Evolutionary conservation across 2,888 invertebrate species (phyloP), one percentile per base, ranked within the genome.

Genomic region (Leptogaster cylindrica): DNA sequence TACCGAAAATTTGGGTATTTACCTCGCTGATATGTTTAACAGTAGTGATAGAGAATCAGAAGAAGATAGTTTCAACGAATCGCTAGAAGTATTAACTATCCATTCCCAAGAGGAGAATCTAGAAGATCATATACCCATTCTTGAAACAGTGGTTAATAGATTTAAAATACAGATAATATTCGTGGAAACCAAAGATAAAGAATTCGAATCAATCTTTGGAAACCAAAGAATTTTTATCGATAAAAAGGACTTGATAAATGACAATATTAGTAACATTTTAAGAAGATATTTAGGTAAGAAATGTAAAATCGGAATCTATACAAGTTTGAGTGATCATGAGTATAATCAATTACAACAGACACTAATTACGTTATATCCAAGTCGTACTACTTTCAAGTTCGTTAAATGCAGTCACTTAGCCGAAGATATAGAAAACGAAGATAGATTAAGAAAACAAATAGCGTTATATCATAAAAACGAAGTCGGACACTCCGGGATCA

Each of bases 101-200:
- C 46, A 63, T 44, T 63, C 63, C 27, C n/a, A 63, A 44, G 28
- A 28, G 2, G 44, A 63, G 14, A 44, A 63, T 12, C 28, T 63
- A 1, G 46, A 63, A 10, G 44, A 65, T 16, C 65, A 65, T 27
- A 65, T 52, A 33, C 65, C 51, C 6, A 39, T 65, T 1, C 25
- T 65, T 2, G 52, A 65, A 1, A 65, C 52, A 39, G 52, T 65
- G 2, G 41, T 65, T n/a, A 52, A 65, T 16, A 33, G 65, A 8
- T 52, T 52, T 14, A 39, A 14, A 52, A 65, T 52, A 6, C 65
- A 65, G n/a, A 52, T 65, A 14, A 51, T 52, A 28, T 18, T 65
- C 4, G 51, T 36, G 27, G 52, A 65, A 65, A 16, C 28, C 1
- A 39, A 61, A 44, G 44, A 63, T n/a, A 44, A 12, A n/a, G 46